These are phyloP conservation scores for Limnothrissa miodon DNA, from an alignment of 2,113 vertebrate species.

Conservation along the genomic window DNA sequence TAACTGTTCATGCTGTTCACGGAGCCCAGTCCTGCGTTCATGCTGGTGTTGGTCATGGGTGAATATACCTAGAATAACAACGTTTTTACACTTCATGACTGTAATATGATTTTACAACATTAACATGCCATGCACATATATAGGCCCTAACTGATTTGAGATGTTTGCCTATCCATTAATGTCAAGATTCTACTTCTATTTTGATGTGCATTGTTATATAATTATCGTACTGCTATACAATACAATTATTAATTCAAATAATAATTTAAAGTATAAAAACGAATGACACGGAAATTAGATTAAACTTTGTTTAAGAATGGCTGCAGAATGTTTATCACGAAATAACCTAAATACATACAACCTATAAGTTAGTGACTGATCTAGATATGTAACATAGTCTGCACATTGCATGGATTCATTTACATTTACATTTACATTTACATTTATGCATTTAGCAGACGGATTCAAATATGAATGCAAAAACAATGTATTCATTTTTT, in stretches of 20 bases:
- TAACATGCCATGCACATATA: background rate
- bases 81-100: background rate
- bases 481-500: background rate
- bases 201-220: background rate
- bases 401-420: too few species aligned
- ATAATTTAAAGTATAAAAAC: too few species aligned
- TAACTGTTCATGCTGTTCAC: constrained; percentile 94
- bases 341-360: too few species aligned
- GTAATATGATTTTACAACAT: background rate
- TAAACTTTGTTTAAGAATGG: too few species aligned
- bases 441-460: too few species aligned
- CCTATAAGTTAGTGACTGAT: too few species aligned
- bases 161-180: background rate
- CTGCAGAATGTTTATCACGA: too few species aligned
- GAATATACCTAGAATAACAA: constrained; percentile 83
- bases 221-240: background rate
- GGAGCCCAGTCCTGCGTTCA: constrained; percentile 83
- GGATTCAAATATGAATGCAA: background rate
- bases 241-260: too few species aligned
- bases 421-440: too few species aligned
- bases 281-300: too few species aligned
- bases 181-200: background rate
- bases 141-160: background rate
- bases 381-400: too few species aligned
- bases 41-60: constrained; percentile 84